A percentile compares a stretch with the other conserved stretches of the same genome.
These are phyloP conservation scores for Colletes gigas DNA, from an alignment of 1,140 invertebrate species.

Conservation along the genomic window DNA sequence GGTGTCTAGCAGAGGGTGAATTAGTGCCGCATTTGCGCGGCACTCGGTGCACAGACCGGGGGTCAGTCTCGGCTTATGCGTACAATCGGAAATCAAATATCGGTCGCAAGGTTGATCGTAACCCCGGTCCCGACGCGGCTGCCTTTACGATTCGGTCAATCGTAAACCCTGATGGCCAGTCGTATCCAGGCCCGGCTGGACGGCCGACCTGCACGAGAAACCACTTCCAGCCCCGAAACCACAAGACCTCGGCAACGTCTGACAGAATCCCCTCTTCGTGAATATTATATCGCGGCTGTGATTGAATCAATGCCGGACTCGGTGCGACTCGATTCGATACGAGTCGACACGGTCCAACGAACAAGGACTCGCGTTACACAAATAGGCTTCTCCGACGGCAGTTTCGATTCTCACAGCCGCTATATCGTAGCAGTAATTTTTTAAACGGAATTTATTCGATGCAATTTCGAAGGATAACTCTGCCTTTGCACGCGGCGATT, in stretches of 20 bases:
- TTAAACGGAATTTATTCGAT: too few relatives aligned
- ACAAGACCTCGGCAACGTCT: slow-evolving; percentile 11
- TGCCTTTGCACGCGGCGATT: not conserved
- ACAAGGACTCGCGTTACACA: not conserved
- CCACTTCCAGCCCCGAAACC: slow-evolving; percentile 19
- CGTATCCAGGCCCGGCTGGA: slow-evolving; percentile 12
- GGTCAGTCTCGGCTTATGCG: slow-evolving; percentile 16
- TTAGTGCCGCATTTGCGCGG: slow-evolving; percentile 49
- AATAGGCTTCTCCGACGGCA: too few relatives aligned
- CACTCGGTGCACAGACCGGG: slow-evolving; percentile 11
- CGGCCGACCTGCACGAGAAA: not conserved
- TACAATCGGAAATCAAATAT: slow-evolving; percentile 49
- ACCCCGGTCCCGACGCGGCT: not conserved
- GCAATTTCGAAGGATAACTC: too few relatives aligned
- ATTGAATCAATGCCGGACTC: slow-evolving; percentile 42
- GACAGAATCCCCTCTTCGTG: slow-evolving; percentile 21
- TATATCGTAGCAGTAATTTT: too few relatives aligned
- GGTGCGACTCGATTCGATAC: slow-evolving; percentile 8
- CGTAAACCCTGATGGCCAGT: slow-evolving; percentile 60
- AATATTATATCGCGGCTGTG: slow-evolving; percentile 53
- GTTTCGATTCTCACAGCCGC: too few relatives aligned
- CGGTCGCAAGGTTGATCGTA: slow-evolving; percentile 24
- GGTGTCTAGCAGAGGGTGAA: slow-evolving; percentile 12
- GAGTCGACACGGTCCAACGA: not conserved
- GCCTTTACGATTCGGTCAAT: slow-evolving; percentile 65